Evolutionary conservation across 2,113 vertebrate genomes (phyloP), one percentile per base, ranked within the genome.

Genomic region (Oryzias melastigma): DNA sequence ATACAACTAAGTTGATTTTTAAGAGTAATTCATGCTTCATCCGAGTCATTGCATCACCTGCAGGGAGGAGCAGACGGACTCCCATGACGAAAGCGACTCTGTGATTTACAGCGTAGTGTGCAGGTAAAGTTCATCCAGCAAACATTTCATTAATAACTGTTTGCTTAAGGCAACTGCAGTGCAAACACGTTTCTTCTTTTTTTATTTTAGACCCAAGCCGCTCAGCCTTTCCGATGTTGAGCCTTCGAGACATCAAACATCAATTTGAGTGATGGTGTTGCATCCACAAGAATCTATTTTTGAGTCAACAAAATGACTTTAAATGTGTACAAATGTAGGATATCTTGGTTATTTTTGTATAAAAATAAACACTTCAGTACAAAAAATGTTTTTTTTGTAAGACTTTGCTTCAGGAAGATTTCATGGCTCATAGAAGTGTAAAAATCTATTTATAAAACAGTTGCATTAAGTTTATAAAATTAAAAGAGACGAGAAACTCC

Each of bases 101-200:
- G 52, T 56, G 47, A 69, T 74, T 63, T 82, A 86, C 74, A 75
- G 61, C 61, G 58, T 35, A 17, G 68, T 81, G 24, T 59, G 65
- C 66, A 81, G 60, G 70, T 83, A 63, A 68, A 13, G n/a, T 49
- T 65, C 56, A 58, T 13, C 49, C 41, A 61, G 58, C 49, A 44
- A 17, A 27, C 40, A 1, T 62, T 62, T 52, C 41, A 62, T 62
- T 62, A 62, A 44, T 62, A 62, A 62, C 49, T 19, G 19, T 43
- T 42, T 43, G 49, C 60, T 62, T 52, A 62, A 62, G 60, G 60
- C 51, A 7, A 14, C 51, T 10, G 19, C 6, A 12, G 5, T 10
- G 17, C n/a, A 64, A 64, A 53, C 10, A 7, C 20, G 0, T 58
- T 18, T 53, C 35, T 56, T 40, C 24, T 18, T 55, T 45, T 52